Conservation (phyloP, 2,888 invertebrate species). For the Uropetala carovei region DNA sequence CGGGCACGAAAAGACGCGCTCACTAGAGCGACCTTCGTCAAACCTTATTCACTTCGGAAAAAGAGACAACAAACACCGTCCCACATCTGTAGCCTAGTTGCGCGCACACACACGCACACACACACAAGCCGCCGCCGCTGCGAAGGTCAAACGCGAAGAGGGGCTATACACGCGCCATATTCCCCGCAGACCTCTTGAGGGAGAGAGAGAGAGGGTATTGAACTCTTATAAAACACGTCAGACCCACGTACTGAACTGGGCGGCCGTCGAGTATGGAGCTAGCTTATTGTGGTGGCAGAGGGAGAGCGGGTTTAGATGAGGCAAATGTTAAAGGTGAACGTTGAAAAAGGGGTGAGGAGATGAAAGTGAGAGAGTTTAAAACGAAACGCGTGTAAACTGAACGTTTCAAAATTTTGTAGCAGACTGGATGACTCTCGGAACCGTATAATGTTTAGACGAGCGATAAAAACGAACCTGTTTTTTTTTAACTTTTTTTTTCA, state of each 20-base stretch:
- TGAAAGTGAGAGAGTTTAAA: background rate
- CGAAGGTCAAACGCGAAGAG: background rate
- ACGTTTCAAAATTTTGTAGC: background rate
- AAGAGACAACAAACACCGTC: background rate
- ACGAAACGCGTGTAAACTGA: background rate
- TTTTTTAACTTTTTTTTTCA: too few relatives aligned
- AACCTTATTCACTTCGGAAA: background rate
- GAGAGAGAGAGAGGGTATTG: background rate
- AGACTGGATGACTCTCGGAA: background rate
- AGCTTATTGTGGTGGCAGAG: background rate
- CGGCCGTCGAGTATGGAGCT: conserved; percentile 14
- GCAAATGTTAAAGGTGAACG: conserved; percentile 23
- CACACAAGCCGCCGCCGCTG: background rate
- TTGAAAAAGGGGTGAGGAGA: background rate
- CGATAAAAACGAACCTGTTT: background rate
- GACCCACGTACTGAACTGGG: conserved; percentile 5
- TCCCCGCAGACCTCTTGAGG: conserved; percentile 13
- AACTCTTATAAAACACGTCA: conserved; percentile 32
- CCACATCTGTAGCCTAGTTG: conserved; percentile 35
- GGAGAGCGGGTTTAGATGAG: too few relatives aligned
- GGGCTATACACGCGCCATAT: background rate
- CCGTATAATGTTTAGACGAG: background rate
- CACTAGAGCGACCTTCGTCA: conserved; percentile 5
- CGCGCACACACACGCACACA: background rate
- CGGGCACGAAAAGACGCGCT: background rate